Conservation (phyloP, 2,888 invertebrate genomes). For the Drosophila neonasuta region DNA sequence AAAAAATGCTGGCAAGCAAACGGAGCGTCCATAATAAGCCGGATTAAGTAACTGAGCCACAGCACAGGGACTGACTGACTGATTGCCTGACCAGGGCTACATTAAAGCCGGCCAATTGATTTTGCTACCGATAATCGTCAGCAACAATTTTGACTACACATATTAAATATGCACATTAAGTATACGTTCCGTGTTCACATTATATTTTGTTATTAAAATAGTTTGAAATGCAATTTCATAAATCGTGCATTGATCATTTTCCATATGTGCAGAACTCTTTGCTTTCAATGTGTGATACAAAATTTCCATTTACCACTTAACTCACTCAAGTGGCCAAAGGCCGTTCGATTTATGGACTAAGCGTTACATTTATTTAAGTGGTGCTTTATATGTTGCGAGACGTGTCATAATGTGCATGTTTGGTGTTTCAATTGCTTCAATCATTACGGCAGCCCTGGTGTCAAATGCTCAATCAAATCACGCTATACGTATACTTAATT, state of each 20-base stretch:
- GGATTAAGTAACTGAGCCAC: conserved; percentile 66
- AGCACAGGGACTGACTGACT: conserved; percentile 38
- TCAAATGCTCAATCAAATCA: conserved; percentile 57
- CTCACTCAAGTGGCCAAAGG: background rate
- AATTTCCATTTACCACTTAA: background rate
- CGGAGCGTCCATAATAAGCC: conserved; percentile 72
- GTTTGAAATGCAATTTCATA: background rate
- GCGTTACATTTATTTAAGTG: conserved; percentile 5
- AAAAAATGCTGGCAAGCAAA: conserved; percentile 48
- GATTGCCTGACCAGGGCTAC: conserved; percentile 35
- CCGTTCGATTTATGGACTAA: background rate
- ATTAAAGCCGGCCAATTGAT: background rate
- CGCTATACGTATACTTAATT: conserved; percentile 70
- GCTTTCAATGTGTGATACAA: background rate
- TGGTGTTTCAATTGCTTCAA: conserved; percentile 20
- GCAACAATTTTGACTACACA: too few species aligned
- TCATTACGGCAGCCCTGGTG: conserved; percentile 56
- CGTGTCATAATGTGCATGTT: conserved; percentile 8
- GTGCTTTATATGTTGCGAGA: conserved; percentile 1
- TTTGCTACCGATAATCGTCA: background rate
- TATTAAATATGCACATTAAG: conserved; percentile 1
- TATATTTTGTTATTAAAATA: background rate
- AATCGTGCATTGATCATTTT: background rate
- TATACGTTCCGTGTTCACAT: background rate
- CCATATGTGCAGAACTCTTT: background rate